phyloP scores from a whole-genome alignment of 2,797 vertebrate species.

The Hoplostethus mediterraneus region DNA sequence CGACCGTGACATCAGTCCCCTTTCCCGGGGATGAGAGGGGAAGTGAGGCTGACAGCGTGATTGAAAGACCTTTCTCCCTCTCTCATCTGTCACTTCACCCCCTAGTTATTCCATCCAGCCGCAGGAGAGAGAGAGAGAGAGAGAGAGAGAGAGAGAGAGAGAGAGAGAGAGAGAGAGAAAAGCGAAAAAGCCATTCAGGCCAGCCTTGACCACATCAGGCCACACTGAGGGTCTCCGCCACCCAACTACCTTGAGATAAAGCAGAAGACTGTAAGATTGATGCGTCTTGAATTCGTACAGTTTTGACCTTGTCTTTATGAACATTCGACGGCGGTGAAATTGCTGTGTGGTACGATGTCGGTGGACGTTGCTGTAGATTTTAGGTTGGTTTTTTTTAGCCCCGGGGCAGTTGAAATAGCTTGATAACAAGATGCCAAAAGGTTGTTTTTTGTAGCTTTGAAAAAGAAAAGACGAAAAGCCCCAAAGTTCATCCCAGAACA shows the following conservation, averaged over 20 bases:
- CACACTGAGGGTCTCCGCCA: conserved; percentile 29
- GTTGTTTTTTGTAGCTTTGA: not conserved
- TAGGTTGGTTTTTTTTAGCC: not conserved
- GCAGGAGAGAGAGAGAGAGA: conserved; percentile 26
- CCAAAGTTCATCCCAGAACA: conserved; percentile 37
- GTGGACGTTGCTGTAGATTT: conserved; percentile 2
- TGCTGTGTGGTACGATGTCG: not conserved
- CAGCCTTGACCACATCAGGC: conserved; percentile 42
- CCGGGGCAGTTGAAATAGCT: conserved; percentile 19
- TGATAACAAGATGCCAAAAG: conserved; percentile 6
- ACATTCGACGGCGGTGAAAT: conserved; percentile 2
- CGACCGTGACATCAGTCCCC: conserved; percentile 69
- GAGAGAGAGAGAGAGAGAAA: too few species aligned
- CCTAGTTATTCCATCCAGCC: conserved; percentile 48
- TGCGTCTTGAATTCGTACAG: conserved; percentile 2
- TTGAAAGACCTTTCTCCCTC: conserved; percentile 67
- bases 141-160: too few species aligned
- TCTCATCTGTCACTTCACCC: conserved; percentile 63
- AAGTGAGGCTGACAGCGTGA: conserved; percentile 80
- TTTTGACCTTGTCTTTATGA: conserved; percentile 38
- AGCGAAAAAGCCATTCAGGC: conserved; percentile 40
- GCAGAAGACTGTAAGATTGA: conserved; percentile 1
- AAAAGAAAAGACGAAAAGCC: not conserved
- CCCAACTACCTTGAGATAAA: not conserved
- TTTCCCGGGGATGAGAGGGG: conserved; percentile 64